Evolutionary conservation across 2,113 vertebrate species (phyloP).

Genomic region (Pogonocichla stellata): DNA sequence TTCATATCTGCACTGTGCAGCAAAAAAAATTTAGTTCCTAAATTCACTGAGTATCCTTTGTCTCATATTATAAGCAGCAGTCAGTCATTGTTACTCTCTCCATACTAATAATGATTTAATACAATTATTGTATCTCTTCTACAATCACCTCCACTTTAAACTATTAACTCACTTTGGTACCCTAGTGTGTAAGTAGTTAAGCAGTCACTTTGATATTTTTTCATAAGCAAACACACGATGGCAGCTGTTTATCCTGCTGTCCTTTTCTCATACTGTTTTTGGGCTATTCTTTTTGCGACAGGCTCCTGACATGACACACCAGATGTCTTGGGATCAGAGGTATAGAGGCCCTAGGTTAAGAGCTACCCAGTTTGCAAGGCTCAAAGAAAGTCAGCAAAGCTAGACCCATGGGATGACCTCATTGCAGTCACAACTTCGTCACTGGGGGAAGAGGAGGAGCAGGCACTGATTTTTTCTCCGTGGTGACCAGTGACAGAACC

Average conservation of each 20-base stretch:
- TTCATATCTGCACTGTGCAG: not conserved
- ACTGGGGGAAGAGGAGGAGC: too few relatives aligned
- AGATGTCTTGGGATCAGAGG: not conserved
- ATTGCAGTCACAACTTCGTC: not conserved
- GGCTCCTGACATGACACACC: not conserved
- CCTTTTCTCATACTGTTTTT: not conserved
- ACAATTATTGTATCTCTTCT: not conserved
- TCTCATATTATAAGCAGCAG: not conserved
- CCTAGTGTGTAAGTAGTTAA: not conserved
- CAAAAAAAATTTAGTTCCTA: not conserved
- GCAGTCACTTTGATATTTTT: not conserved
- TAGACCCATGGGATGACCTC: not conserved
- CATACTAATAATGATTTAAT: not conserved
- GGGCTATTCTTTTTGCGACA: not conserved
- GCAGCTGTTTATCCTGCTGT: not conserved
- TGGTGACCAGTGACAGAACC: not conserved
- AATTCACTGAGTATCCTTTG: not conserved
- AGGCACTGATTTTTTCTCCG: not conserved
- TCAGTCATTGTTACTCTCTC: not conserved
- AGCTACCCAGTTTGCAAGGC: not conserved
- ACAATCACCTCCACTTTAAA: not conserved
- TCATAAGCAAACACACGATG: not conserved
- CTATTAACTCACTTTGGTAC: not conserved
- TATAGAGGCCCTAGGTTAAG: not conserved
- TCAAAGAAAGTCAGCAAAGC: not conserved